Evolutionary conservation across 1,140 invertebrate species (phyloP).

Genomic region (Papilio dardanus): DNA sequence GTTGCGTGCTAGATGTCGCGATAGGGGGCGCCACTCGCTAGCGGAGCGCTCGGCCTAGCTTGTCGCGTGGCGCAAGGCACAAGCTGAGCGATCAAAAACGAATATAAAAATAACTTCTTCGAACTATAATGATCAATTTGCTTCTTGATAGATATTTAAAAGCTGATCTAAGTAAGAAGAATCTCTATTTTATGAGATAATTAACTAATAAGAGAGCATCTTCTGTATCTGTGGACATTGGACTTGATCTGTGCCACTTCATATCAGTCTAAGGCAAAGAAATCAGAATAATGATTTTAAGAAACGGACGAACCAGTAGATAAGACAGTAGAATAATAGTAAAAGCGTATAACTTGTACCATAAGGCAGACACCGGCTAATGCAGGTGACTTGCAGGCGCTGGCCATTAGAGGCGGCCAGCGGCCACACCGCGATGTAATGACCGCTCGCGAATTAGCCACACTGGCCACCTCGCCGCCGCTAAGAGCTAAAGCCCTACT

Average conservation of each 20-base stretch:
- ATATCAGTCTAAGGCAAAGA: no score
- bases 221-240: no score
- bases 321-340: not conserved
- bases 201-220: no score
- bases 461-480: not conserved
- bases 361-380: slow-evolving; percentile 42
- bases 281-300: not conserved
- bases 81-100: slow-evolving; percentile 31
- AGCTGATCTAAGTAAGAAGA: not conserved
- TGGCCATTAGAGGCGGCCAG: slow-evolving; percentile 55
- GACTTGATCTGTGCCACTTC: no score
- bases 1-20: slow-evolving; percentile 64
- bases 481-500: slow-evolving; percentile 24
- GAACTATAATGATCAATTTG: not conserved
- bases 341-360: slow-evolving; percentile 9
- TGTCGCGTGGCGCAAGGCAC: slow-evolving; percentile 39
- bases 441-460: slow-evolving; percentile 38
- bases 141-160: not conserved
- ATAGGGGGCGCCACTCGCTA: slow-evolving; percentile 54
- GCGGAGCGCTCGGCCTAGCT: slow-evolving; percentile 64
- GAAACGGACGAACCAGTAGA: not conserved
- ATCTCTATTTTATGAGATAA: not conserved
- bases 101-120: not conserved
- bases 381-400: slow-evolving; percentile 69
- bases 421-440: slow-evolving; percentile 40